Conservation (phyloP, 2,113 vertebrate genomes). For the Larimichthys crocea region DNA sequence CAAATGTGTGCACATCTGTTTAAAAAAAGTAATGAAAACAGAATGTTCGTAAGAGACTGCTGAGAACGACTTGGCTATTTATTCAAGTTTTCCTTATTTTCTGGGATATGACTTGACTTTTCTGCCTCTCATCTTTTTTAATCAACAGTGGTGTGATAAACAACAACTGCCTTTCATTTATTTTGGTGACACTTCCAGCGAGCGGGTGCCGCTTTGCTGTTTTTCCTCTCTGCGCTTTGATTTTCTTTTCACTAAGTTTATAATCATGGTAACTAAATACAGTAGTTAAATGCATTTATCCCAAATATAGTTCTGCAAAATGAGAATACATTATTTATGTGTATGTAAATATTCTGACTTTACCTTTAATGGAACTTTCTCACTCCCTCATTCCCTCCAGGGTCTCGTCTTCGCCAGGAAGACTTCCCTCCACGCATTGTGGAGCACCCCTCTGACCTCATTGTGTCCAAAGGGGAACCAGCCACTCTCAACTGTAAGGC, state of each 20-base stretch:
- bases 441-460: constrained; percentile 97
- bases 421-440: constrained; percentile 95
- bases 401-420: constrained; percentile 96
- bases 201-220: neutral
- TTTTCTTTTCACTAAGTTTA: neutral
- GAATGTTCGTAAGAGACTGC: neutral
- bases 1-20: constrained; percentile 6
- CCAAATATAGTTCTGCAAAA: constrained; percentile 19
- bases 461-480: constrained; percentile 97
- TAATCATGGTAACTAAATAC: neutral
- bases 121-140: neutral
- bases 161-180: neutral
- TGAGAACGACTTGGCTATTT: neutral
- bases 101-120: neutral
- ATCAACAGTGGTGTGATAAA: neutral
- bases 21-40: neutral
- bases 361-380: constrained; percentile 17
- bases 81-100: neutral
- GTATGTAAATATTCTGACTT: neutral
- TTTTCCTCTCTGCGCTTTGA: neutral
- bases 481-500: constrained; percentile 98
- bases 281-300: neutral
- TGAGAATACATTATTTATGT: constrained; percentile 40
- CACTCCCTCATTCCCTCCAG: constrained; percentile 69
- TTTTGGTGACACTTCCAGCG: neutral